Base-by-base conservation (phyloP, 2,888 invertebrate species). In the Eupeodes latifasciatus region DNA sequence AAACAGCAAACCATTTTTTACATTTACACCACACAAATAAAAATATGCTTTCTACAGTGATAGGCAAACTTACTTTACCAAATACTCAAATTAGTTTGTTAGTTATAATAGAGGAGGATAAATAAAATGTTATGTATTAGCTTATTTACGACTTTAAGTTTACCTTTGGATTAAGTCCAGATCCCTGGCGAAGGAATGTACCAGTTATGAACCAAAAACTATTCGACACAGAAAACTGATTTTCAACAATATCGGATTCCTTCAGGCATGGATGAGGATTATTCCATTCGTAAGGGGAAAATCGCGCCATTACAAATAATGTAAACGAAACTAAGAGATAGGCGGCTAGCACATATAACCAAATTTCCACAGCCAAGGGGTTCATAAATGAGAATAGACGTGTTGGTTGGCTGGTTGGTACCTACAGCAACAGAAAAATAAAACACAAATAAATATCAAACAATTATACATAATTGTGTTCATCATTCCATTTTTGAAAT, bases 251-350 rank as follows among this genome's bases (percentile, higher is more conserved):
- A 93, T 98, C 98, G 64, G 96, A 96, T 92, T 97, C 96, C 90
- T 96, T 96, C 19, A 96, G 96, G 91, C 97, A 97, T 1, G 97
- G 96, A 92, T 97, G 96, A 7, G 96, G 96, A 92, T 96, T 96
- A 91, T 97, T 96, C 98, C 98, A 98, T 94, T 99, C 99, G 93
- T 98, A 98, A 1, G 99, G 99, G 47, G 98, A 98, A 94, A 99
- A 99, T 90, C 99, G 95, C 9, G 99, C 99, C 96, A 99, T 97
- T 77, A 99, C 97, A 94, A 99, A 99, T 91, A 99, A 95, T 0
- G 98, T 98, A 93, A 98, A 97, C 36, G 98, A 97, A 89, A 99
- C 99, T 90, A 99, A 95, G 90, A 99, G 95, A 94, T 99, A 99
- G 16, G 99, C 98, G 34, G 98, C 98, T 90, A 98, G 94, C 85